Evolutionary conservation across 2,888 invertebrate genomes (phyloP).

Genomic region (Euclidia mi): DNA sequence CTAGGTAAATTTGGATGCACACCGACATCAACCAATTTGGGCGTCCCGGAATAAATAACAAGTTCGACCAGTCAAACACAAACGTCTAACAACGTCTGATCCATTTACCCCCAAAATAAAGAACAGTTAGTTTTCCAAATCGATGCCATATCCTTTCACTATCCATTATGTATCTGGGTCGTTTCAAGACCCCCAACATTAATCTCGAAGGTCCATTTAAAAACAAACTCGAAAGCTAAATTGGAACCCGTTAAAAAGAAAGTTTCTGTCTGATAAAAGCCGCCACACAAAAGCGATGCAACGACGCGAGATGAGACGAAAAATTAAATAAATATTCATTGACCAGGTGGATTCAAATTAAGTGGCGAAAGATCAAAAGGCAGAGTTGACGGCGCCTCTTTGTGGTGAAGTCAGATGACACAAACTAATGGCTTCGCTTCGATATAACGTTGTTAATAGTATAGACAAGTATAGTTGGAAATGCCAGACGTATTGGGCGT

Average conservation of each 20-base stretch:
- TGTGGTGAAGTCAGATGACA: constrained; percentile 1
- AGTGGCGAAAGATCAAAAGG: constrained; percentile 22
- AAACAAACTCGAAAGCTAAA: constrained; percentile 49
- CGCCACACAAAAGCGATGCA: constrained; percentile 19
- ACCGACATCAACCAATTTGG: background rate
- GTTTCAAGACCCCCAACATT: constrained; percentile 33
- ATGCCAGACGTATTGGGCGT: too few relatives aligned
- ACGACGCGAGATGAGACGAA: constrained; percentile 26
- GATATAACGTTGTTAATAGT: too few relatives aligned
- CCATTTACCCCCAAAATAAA: constrained; percentile 30
- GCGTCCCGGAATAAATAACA: background rate
- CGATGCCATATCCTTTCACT: constrained; percentile 23
- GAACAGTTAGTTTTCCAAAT: constrained; percentile 27
- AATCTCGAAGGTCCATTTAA: constrained; percentile 45
- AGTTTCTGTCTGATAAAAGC: too few relatives aligned
- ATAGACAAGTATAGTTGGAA: too few relatives aligned
- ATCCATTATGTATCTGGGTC: constrained; percentile 55
- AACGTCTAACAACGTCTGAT: constrained; percentile 9
- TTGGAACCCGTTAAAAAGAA: constrained; percentile 40
- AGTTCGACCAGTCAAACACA: background rate
- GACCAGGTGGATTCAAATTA: constrained; percentile 29
- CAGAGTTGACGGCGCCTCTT: constrained; percentile 5
- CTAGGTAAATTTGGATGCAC: background rate
- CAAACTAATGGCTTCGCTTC: too few relatives aligned
- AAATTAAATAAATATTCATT: constrained; percentile 44